A percentile compares a stretch with the other conserved stretches of the same genome.
Evolutionary conservation across 2,888 invertebrate genomes (phyloP).

Genomic region (Caenorhabditis wallacei): DNA sequence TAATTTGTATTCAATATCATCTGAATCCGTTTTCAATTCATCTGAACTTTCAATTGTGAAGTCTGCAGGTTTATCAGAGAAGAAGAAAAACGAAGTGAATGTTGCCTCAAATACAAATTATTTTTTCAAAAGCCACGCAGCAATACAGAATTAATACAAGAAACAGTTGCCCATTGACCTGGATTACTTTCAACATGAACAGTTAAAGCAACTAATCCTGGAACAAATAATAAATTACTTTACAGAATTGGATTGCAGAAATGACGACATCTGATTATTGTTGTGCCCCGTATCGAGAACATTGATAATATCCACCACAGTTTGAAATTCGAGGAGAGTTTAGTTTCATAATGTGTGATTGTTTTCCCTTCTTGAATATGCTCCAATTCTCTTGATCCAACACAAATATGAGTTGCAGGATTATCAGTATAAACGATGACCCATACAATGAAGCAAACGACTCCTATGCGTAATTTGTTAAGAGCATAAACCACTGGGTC

Average conservation of each 20-base stretch:
- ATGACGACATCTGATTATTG: conserved; percentile 52
- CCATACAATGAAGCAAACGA: no score
- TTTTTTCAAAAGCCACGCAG: no score
- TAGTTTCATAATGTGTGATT: conserved; percentile 16
- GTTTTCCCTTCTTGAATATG: conserved; percentile 38
- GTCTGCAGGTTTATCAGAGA: conserved; percentile 45
- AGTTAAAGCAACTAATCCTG: conserved; percentile 42
- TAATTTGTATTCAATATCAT: no score
- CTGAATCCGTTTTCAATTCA: not conserved
- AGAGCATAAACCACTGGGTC: no score
- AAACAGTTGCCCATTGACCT: conserved; percentile 35
- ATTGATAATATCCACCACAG: not conserved
- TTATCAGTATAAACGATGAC: conserved; percentile 31
- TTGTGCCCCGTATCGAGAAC: not conserved
- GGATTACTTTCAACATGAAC: conserved; percentile 35
- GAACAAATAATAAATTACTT: conserved; percentile 43
- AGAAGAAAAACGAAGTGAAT: conserved; percentile 39
- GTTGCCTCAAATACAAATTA: conserved; percentile 33
- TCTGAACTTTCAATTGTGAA: conserved; percentile 27
- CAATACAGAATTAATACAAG: conserved; percentile 22
- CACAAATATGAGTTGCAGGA: conserved; percentile 18
- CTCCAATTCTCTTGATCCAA: conserved; percentile 22
- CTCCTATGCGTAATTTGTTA: no score
- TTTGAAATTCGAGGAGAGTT: not conserved
- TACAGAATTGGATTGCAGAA: conserved; percentile 51